phyloP scores from a whole-genome alignment of 2,888 invertebrate genomes.

The Amitus sp. region DNA sequence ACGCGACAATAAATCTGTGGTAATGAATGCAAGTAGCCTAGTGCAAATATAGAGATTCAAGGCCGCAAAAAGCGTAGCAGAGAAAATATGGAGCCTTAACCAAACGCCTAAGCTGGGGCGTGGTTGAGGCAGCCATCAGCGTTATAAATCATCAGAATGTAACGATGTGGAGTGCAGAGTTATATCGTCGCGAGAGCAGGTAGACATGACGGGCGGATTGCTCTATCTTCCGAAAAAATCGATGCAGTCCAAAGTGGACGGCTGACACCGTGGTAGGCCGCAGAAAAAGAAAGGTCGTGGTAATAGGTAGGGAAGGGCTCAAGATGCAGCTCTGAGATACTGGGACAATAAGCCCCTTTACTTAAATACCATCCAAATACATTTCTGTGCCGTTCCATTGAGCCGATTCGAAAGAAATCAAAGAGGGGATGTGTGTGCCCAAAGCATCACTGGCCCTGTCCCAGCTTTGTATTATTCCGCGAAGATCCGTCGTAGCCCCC shows the following conservation, averaged over 20 bases:
- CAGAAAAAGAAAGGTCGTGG: slow-evolving; percentile 41
- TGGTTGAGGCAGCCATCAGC: slow-evolving; percentile 31
- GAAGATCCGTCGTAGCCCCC: slow-evolving; percentile 28
- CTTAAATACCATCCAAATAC: slow-evolving; percentile 33
- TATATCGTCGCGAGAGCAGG: slow-evolving; percentile 25
- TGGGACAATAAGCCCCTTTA: slow-evolving; percentile 32
- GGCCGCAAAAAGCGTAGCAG: background rate
- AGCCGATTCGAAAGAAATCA: slow-evolving; percentile 17
- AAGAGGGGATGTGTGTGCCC: background rate
- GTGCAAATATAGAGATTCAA: too few species aligned
- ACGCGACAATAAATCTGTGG: background rate
- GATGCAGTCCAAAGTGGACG: slow-evolving; percentile 8
- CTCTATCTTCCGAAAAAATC: slow-evolving; percentile 33
- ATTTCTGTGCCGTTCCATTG: slow-evolving; percentile 30
- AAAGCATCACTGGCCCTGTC: slow-evolving; percentile 1
- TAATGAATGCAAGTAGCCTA: too few species aligned
- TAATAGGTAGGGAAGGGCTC: slow-evolving; percentile 29
- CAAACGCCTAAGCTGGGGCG: slow-evolving; percentile 10
- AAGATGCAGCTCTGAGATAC: slow-evolving; percentile 28
- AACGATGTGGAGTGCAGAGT: slow-evolving; percentile 31
- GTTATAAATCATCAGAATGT: slow-evolving; percentile 34
- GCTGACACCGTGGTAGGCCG: slow-evolving; percentile 35
- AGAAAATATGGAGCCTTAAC: slow-evolving; percentile 19
- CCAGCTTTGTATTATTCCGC: slow-evolving; percentile 3
- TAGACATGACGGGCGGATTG: slow-evolving; percentile 31